phyloP scores from a whole-genome alignment of 2,888 invertebrate genomes.

The Agrilus biguttatus region DNA sequence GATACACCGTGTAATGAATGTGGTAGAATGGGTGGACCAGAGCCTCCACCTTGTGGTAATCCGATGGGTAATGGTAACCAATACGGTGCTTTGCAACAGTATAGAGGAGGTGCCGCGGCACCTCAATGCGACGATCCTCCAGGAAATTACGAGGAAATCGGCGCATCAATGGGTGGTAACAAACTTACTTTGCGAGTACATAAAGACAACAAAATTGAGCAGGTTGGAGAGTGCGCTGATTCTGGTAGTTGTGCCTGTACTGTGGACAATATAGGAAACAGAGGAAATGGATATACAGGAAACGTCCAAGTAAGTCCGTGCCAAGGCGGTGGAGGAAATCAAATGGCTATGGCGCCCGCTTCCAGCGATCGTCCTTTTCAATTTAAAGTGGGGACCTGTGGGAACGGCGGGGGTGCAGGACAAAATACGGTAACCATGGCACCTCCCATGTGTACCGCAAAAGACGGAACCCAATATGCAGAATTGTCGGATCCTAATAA shows the following conservation, averaged over 20 bases:
- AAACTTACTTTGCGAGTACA: conserved; percentile 49
- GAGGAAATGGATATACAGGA: conserved; percentile 25
- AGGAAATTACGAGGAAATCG: conserved; percentile 47
- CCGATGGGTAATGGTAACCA: conserved; percentile 2
- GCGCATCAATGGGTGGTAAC: conserved; percentile 49
- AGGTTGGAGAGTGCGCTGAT: conserved; percentile 31
- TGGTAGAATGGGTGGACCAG: conserved; percentile 6
- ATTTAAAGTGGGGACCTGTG: conserved; percentile 17
- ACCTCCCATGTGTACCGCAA: conserved; percentile 35
- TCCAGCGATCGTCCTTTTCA: conserved; percentile 20
- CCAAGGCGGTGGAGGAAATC: conserved; percentile 1
- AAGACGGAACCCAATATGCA: conserved; percentile 40
- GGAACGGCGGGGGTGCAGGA: conserved; percentile 9
- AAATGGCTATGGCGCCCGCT: conserved; percentile 18
- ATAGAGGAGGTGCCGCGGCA: conserved; percentile 8
- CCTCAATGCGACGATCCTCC: conserved; percentile 9
- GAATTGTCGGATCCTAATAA: conserved; percentile 51
- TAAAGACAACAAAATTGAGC: conserved; percentile 37
- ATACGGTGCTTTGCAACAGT: conserved; percentile 6
- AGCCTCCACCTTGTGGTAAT: not conserved
- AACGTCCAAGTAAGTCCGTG: conserved; percentile 4
- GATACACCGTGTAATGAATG: conserved; percentile 16
- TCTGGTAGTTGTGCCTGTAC: conserved; percentile 20
- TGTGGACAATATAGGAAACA: conserved; percentile 18
- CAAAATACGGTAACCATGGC: conserved; percentile 23